Conservation (phyloP, 2,113 vertebrate species). For the Elgaria multicarinata region DNA sequence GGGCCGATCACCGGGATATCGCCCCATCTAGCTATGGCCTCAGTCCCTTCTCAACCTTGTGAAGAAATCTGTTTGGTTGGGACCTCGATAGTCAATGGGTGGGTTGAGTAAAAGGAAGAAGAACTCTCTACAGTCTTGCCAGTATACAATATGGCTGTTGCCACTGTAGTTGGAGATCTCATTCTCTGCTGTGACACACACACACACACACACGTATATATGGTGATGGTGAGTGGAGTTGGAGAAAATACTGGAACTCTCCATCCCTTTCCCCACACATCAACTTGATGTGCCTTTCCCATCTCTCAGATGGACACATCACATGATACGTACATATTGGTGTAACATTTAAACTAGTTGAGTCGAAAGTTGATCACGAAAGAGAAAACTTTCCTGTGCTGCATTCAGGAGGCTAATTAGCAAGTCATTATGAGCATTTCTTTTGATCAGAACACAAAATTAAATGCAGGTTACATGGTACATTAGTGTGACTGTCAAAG, state of each 20-base stretch:
- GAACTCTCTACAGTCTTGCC: background rate
- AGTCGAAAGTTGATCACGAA: conserved; percentile 33
- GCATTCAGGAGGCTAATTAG: conserved; percentile 59
- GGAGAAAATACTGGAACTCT: background rate
- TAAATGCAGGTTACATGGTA: conserved; percentile 70
- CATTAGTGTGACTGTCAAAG: conserved; percentile 74
- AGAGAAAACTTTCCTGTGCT: background rate
- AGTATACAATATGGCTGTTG: background rate
- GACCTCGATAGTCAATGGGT: background rate
- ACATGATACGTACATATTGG: background rate
- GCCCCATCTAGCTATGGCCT: too few species aligned
- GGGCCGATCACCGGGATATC: too few species aligned
- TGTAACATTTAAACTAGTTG: background rate
- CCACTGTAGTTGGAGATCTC: background rate
- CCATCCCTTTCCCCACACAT: background rate
- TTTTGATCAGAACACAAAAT: conserved; percentile 65
- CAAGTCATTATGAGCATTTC: conserved; percentile 26
- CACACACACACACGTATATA: too few species aligned
- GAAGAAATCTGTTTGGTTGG: background rate
- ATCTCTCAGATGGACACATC: conserved; percentile 14
- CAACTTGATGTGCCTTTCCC: background rate
- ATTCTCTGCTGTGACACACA: background rate
- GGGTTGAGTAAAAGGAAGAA: background rate
- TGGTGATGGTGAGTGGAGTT: background rate
- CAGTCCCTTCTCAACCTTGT: background rate